Base-by-base conservation (phyloP, 2,888 invertebrate genomes). In the Notodonta ziczac region DNA sequence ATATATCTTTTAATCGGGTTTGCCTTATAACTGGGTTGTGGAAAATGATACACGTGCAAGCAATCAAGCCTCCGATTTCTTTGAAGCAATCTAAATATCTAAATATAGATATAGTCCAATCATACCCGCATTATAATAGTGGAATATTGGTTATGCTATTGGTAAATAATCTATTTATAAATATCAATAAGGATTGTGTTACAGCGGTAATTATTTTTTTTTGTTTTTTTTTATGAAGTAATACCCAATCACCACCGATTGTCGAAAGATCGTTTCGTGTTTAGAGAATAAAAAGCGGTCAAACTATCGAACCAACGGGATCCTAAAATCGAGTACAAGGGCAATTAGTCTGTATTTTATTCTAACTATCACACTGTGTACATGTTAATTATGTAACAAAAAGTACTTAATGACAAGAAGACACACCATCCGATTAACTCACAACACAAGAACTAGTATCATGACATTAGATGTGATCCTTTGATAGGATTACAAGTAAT, bases 1-100 rank as follows among this genome's bases (percentile, higher is more conserved):
- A 50, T 44, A 60, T 54, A 52, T 48, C 57, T 66, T 70, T 64
- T 64, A 62, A 62, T 64, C 57, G 62, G 56, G 53, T 66, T 66
- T 65, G 61, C 55, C 63, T 56, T 60, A 60, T 65, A 66, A 58
- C 12, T 61, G 56, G 55, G 58, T 61, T 64, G 60, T 52, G 51
- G 62, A 65, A 78, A 64, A 73, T 56, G 70, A 67, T 84, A 82
- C 89, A 88, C 89, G 88, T 83, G 89, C 82, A 82, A 80, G 78
- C 70, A 81, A 87, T 88, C 76, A 80, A 61, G 66, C 58, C 64
- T 58, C 61, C 60, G 63, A 70, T 74, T 82, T 75, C 81, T 81
- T 80, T 69, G 65, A 70, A 60, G 66, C 69, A 80, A 80, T 80
- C 82, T 81, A 80, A 67, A 71, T 24, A 67, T 79, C 80, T 77